Conservation (phyloP, 2,797 vertebrate genomes). For the Gymnothorax javanicus region DNA sequence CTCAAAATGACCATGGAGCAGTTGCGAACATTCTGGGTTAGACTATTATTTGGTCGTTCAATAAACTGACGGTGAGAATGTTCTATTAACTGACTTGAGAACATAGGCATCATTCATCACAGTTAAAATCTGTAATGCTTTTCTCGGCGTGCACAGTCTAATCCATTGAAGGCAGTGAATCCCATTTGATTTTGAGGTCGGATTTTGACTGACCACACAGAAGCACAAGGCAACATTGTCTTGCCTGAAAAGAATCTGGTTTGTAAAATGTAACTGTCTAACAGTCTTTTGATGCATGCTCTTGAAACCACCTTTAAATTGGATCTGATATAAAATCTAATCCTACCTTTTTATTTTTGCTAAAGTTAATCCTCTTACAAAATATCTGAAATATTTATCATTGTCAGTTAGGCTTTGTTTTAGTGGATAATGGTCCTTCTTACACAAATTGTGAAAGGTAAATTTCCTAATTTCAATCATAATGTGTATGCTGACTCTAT, state of each 20-base stretch:
- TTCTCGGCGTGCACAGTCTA: neutral
- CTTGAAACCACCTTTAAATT: constrained; percentile 1
- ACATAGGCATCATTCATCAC: neutral
- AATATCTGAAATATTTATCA: constrained; percentile 6
- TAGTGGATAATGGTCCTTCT: neutral
- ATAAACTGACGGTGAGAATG: neutral
- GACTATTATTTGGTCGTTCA: neutral
- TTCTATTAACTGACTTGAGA: neutral
- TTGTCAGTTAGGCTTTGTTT: constrained; percentile 18
- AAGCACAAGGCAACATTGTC: neutral
- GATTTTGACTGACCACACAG: neutral
- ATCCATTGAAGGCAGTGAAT: neutral
- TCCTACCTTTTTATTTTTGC: constrained; percentile 9
- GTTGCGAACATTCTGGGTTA: neutral
- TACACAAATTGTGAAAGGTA: neutral
- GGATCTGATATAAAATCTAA: neutral
- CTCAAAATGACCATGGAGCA: neutral
- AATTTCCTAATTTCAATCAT: neutral
- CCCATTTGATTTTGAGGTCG: neutral
- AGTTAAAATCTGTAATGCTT: neutral
- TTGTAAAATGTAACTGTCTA: neutral
- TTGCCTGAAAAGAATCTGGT: neutral
- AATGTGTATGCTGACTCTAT: neutral
- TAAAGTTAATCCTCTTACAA: neutral
- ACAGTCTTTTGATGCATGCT: neutral